Conservation (phyloP, 2,888 invertebrate species). For the Drosophila prolongata region DNA sequence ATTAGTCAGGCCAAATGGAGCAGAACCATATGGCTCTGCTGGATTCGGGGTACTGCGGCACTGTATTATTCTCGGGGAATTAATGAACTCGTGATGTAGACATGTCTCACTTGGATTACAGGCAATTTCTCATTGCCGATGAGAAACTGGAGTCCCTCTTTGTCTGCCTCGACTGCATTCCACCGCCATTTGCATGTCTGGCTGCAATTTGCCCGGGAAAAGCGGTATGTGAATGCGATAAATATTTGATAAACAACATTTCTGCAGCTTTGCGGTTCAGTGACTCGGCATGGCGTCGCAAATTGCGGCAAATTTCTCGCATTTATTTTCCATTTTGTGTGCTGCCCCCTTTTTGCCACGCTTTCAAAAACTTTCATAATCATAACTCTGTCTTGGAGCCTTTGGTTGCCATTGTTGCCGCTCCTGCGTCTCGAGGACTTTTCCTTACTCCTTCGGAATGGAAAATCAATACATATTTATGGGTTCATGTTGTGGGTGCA, state of each 20-base stretch:
- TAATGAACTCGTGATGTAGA: conserved; percentile 70
- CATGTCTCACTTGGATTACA: conserved; percentile 56
- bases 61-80: conserved; percentile 49
- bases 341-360: conserved; percentile 11
- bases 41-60: conserved; percentile 1
- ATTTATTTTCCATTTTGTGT: conserved; percentile 62
- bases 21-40: conserved; percentile 33
- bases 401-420: conserved; percentile 48
- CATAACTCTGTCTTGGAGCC: conserved; percentile 66
- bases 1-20: conserved; percentile 64
- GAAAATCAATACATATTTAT: conserved; percentile 80
- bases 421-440: conserved; percentile 45
- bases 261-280: conserved; percentile 58
- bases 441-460: conserved; percentile 56
- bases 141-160: conserved; percentile 5
- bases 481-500: conserved; percentile 71
- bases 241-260: conserved; percentile 56
- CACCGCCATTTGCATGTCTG: conserved; percentile 56
- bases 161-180: conserved; percentile 19
- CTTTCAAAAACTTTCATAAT: conserved; percentile 70
- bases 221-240: conserved; percentile 43
- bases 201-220: conserved; percentile 56
- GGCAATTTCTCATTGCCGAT: conserved; percentile 42
- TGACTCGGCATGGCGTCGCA: conserved; percentile 61
- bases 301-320: conserved; percentile 64